These are phyloP conservation scores for Bufotes viridis DNA, from an alignment of 2,797 vertebrate species.

Conservation along the genomic window DNA sequence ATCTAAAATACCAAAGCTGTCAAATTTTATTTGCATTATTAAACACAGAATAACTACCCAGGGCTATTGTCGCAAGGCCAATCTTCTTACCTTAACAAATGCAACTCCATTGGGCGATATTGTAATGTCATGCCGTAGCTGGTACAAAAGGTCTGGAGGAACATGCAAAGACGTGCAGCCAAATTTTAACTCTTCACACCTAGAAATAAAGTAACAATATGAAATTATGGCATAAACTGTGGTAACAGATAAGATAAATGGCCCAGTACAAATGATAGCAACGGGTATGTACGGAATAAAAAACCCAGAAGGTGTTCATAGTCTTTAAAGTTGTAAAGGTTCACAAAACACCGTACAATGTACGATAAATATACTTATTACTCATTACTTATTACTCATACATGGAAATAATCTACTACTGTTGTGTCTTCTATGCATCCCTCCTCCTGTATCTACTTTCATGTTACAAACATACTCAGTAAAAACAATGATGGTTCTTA, in stretches of 20 bases:
- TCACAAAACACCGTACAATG: background rate
- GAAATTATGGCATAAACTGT: background rate
- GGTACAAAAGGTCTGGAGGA: constrained; percentile 89
- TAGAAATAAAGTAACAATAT: constrained; percentile 71
- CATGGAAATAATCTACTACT: background rate
- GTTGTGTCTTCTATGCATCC: background rate
- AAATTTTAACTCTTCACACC: constrained; percentile 91
- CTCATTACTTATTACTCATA: too few relatives aligned
- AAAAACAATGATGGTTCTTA: constrained; percentile 73
- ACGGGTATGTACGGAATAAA: too few relatives aligned
- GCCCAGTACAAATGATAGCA: too few relatives aligned
- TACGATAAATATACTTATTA: background rate
- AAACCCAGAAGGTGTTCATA: too few relatives aligned
- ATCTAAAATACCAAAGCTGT: too few relatives aligned
- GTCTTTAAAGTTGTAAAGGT: too few relatives aligned
- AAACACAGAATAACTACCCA: background rate
- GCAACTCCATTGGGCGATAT: constrained; percentile 92
- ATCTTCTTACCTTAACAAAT: constrained; percentile 89
- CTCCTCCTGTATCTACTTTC: background rate
- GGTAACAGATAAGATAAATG: too few relatives aligned
- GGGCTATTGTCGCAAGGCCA: background rate
- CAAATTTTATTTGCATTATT: too few relatives aligned
- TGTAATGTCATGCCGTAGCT: constrained; percentile 90
- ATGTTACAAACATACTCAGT: background rate
- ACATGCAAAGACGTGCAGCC: constrained; percentile 91